phyloP scores from a whole-genome alignment of 2,888 invertebrate species.

The Gastracanthus pulcherrimus region DNA sequence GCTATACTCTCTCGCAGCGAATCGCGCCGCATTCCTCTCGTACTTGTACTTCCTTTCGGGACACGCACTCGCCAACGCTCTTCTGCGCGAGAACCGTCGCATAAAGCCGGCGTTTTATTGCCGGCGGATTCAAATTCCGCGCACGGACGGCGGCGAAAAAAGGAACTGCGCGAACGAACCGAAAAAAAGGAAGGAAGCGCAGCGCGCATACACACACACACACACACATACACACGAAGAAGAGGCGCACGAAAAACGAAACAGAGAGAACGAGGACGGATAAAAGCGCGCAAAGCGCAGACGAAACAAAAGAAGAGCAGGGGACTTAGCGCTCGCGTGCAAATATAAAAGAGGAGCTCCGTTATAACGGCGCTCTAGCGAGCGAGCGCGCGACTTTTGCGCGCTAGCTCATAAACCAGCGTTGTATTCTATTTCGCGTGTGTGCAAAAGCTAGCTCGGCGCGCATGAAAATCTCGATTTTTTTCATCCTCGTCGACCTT shows the following conservation, averaged over 20 bases:
- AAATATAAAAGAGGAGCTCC: slow-evolving; percentile 66
- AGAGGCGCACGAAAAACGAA: slow-evolving; percentile 25
- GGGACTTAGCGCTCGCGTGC: slow-evolving; percentile 47
- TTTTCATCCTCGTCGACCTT: slow-evolving; percentile 59
- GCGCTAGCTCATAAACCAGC: slow-evolving; percentile 71
- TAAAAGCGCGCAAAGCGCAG: slow-evolving; percentile 58
- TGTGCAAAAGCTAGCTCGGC: slow-evolving; percentile 53
- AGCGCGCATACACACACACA: too few species aligned
- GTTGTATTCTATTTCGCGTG: slow-evolving; percentile 73
- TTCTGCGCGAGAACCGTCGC: slow-evolving; percentile 68
- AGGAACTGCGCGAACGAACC: slow-evolving; percentile 39
- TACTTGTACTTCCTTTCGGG: slow-evolving; percentile 42
- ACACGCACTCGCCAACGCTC: slow-evolving; percentile 13
- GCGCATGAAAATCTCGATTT: slow-evolving; percentile 72
- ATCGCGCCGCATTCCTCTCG: slow-evolving; percentile 49
- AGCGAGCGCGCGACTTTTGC: slow-evolving; percentile 57
- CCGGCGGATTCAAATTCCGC: slow-evolving; percentile 77
- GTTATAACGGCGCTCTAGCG: too few species aligned
- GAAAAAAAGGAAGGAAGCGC: slow-evolving; percentile 58
- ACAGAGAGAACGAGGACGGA: slow-evolving; percentile 46
- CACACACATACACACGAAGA: too few species aligned
- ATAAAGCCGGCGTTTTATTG: slow-evolving; percentile 77
- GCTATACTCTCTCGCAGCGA: too few species aligned
- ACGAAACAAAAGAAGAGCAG: slow-evolving; percentile 48
- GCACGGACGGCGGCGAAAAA: slow-evolving; percentile 65